Percentiles rank a stretch among this genome's conserved stretches.
Evolutionary conservation across 2,888 invertebrate species (phyloP).

Genomic region (Pyrrhosoma nymphula): DNA sequence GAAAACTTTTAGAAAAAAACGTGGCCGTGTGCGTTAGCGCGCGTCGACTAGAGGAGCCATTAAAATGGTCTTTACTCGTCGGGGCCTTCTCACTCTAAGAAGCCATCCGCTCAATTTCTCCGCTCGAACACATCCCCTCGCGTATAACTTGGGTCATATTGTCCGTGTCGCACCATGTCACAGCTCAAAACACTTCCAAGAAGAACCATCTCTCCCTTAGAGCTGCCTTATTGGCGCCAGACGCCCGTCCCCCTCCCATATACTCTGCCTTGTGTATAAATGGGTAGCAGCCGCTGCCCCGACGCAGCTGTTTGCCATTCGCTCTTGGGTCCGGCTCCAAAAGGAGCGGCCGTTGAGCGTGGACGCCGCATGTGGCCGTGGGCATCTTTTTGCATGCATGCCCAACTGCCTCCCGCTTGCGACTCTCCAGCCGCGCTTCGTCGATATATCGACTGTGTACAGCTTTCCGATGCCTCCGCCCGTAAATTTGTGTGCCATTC

Average conservation of each 20-base stretch:
- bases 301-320: background rate
- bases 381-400: background rate
- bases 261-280: background rate
- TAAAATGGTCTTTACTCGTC: background rate
- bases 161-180: conserved; percentile 20
- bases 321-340: background rate
- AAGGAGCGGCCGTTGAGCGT: background rate
- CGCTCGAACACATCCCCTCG: background rate
- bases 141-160: conserved; percentile 8
- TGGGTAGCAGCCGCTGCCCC: background rate
- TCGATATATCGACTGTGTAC: background rate
- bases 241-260: background rate
- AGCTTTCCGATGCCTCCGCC: background rate
- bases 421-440: background rate
- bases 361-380: background rate
- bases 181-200: conserved; percentile 4
- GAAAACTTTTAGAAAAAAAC: too few relatives aligned
- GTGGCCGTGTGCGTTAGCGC: background rate
- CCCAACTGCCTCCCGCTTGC: background rate
- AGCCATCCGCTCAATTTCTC: background rate
- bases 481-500: background rate
- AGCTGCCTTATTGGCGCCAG: background rate
- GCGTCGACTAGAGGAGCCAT: background rate
- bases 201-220: background rate
- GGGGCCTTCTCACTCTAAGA: background rate